A percentile compares a stretch with the other conserved stretches of the same genome.
Conservation (phyloP, 2,113 vertebrate species). For the Telmatochromis sp. region DNA sequence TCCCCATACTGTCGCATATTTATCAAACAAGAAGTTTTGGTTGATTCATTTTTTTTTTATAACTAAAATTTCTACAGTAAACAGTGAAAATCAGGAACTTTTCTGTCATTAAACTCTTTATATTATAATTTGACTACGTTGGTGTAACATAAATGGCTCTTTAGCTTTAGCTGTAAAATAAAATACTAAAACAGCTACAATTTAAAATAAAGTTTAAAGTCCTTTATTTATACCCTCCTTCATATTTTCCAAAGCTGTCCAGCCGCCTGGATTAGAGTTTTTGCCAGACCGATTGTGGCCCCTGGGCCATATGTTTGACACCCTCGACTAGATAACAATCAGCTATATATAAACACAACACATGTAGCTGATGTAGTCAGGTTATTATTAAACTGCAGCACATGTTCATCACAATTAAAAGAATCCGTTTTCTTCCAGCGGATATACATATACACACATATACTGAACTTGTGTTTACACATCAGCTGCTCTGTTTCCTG, state of each 20-base stretch:
- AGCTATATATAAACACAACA: not conserved
- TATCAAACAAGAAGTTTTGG: not conserved
- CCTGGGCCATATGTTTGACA: not conserved
- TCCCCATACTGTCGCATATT: not conserved
- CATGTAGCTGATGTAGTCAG: not conserved
- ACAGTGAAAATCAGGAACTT: not conserved
- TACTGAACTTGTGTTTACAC: slow-evolving; percentile 11
- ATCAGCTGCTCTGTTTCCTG: not conserved
- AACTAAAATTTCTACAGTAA: not conserved
- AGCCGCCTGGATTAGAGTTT: not conserved
- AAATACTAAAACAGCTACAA: not conserved
- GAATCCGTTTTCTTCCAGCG: not conserved
- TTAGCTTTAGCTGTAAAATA: not conserved
- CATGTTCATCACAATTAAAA: not conserved
- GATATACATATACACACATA: not conserved
- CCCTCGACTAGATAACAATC: not conserved
- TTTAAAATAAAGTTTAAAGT: not conserved
- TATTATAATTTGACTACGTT: not conserved
- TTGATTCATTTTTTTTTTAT: not conserved
- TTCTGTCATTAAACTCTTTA: not conserved
- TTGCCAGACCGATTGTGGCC: not conserved
- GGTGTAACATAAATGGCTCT: not conserved
- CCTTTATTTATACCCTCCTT: not conserved
- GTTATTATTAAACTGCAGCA: not conserved
- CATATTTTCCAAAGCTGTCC: not conserved